Conservation (phyloP, 2,888 invertebrate genomes). For the Prenolepis imparis region DNA sequence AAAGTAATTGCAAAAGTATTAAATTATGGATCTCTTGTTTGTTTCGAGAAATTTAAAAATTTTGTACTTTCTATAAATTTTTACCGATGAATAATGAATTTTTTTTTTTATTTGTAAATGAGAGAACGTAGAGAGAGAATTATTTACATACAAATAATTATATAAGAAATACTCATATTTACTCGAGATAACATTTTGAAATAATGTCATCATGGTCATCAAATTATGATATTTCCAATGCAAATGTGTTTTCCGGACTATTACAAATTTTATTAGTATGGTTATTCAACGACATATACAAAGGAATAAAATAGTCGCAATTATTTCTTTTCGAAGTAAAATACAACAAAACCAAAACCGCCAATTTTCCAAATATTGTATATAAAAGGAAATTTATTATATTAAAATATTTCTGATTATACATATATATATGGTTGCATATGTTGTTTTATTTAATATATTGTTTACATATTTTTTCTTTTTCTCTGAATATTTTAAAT, state of each 20-base stretch:
- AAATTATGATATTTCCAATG: background rate
- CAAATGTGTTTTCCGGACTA: background rate
- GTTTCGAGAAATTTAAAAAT: too few species aligned
- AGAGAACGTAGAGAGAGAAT: too few species aligned
- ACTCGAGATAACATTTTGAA: background rate
- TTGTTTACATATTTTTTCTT: background rate
- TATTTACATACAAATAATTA: background rate
- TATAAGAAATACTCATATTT: background rate
- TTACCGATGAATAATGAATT: too few species aligned
- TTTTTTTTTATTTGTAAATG: too few species aligned
- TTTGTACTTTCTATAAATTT: too few species aligned
- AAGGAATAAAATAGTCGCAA: background rate
- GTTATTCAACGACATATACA: background rate
- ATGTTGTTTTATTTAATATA: background rate
- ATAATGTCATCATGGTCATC: background rate
- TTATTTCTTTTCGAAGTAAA: background rate
- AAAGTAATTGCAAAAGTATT: background rate
- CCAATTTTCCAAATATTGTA: background rate
- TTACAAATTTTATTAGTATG: conserved; percentile 5
- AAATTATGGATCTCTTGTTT: too few species aligned
- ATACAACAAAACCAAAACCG: background rate
- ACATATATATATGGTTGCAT: background rate
- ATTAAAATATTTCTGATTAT: background rate
- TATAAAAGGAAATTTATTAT: background rate
- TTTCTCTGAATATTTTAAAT: background rate